Percentiles rank a stretch among this genome's conserved stretches.
Evolutionary conservation across 2,888 invertebrate species (phyloP).

Genomic region (Smittia aterrima): DNA sequence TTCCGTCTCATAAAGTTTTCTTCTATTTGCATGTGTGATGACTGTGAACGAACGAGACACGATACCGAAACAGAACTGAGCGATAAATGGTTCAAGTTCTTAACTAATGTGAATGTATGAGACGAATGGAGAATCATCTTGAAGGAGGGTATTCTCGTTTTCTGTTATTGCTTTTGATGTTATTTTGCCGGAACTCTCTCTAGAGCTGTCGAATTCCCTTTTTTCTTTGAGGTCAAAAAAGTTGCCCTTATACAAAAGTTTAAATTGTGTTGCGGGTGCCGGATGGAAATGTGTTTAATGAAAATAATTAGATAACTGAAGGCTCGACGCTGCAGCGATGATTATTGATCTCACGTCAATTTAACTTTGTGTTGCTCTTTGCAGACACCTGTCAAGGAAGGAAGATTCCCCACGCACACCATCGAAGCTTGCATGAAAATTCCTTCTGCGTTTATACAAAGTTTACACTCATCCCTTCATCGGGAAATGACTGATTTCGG

Average conservation of each 20-base stretch:
- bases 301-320: no score
- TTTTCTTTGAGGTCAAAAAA: neutral
- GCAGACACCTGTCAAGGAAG: slow-evolving; percentile 16
- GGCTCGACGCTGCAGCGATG: no score
- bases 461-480: neutral
- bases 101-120: slow-evolving; percentile 1
- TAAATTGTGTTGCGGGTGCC: slow-evolving; percentile 30
- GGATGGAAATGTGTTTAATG: slow-evolving; percentile 32
- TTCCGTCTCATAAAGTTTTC: slow-evolving; percentile 32
- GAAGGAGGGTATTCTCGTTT: slow-evolving; percentile 37
- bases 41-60: neutral
- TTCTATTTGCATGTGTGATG: neutral
- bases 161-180: slow-evolving; percentile 11
- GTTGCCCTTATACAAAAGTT: neutral
- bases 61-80: neutral
- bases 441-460: no score
- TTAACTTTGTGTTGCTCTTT: neutral
- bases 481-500: slow-evolving; percentile 26
- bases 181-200: slow-evolving; percentile 21
- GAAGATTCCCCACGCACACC: slow-evolving; percentile 10
- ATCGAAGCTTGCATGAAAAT: neutral
- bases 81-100: slow-evolving; percentile 37
- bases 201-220: slow-evolving; percentile 4
- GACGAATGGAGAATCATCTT: no score
- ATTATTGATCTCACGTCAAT: no score